A percentile compares a stretch with the other conserved stretches of the same genome.
phyloP scores from a whole-genome alignment of 2,888 invertebrate genomes.

The Sipha maydis region DNA sequence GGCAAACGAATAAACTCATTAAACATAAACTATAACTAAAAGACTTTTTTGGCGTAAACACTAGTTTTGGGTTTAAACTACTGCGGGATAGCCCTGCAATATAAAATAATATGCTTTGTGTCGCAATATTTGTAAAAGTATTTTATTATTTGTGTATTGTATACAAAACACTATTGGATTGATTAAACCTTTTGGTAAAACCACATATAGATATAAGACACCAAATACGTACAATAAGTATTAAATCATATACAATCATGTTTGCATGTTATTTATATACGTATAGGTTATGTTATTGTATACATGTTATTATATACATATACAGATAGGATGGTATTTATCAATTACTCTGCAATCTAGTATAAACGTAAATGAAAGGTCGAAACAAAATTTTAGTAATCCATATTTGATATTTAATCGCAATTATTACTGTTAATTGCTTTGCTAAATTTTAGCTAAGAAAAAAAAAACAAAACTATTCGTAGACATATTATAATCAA shows the following conservation, averaged over 20 bases:
- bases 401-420: no score
- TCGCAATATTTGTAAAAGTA: background rate
- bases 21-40: constrained; percentile 31
- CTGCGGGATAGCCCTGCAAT: background rate
- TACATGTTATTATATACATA: no score
- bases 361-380: background rate
- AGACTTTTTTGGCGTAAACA: constrained; percentile 51
- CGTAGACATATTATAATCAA: no score
- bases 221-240: no score
- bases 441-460: no score
- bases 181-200: background rate
- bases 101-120: constrained; percentile 14
- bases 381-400: background rate
- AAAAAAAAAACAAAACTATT: no score
- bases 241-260: no score
- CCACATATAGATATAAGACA: background rate
- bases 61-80: constrained; percentile 14
- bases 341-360: background rate
- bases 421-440: no score
- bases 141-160: background rate
- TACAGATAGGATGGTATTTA: no score
- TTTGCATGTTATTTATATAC: no score
- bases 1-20: constrained; percentile 22
- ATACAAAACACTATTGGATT: background rate
- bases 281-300: no score